Evolutionary conservation across 2,888 invertebrate species (phyloP).

Genomic region (Limnephilus marmoratus): DNA sequence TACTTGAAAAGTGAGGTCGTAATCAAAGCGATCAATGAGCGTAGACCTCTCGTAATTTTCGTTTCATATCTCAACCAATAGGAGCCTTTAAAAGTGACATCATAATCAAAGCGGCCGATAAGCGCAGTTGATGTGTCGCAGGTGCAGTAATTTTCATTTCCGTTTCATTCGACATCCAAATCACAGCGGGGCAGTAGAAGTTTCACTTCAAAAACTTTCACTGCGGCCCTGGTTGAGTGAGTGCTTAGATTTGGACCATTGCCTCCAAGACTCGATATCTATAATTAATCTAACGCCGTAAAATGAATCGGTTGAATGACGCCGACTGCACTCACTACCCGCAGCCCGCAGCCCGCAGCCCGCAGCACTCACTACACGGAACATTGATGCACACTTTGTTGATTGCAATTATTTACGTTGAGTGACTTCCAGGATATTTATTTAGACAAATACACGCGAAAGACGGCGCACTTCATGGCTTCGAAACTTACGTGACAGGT

Average conservation of each 20-base stretch:
- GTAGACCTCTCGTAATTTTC: too few relatives aligned
- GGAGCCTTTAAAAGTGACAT: too few relatives aligned
- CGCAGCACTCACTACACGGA: neutral
- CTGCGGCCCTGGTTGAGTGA: neutral
- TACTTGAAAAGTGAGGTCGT: too few relatives aligned
- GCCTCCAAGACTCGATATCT: conserved; percentile 49
- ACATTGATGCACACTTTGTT: neutral
- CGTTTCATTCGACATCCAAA: too few relatives aligned
- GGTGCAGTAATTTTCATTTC: too few relatives aligned
- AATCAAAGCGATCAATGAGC: too few relatives aligned
- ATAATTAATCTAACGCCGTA: conserved; percentile 51
- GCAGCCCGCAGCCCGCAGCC: too few relatives aligned
- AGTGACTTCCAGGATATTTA: neutral
- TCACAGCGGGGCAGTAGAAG: too few relatives aligned
- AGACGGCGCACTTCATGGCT: neutral
- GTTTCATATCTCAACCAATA: too few relatives aligned
- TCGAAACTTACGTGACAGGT: neutral
- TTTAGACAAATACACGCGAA: neutral
- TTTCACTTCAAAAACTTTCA: too few relatives aligned
- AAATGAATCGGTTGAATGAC: neutral
- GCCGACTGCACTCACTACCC: neutral
- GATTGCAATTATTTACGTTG: neutral
- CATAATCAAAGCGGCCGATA: too few relatives aligned
- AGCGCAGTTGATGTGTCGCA: too few relatives aligned
- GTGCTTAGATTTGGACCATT: conserved; percentile 58